Base-by-base conservation (phyloP, 1,140 invertebrate genomes). In the Leptinotarsa lineolata region DNA sequence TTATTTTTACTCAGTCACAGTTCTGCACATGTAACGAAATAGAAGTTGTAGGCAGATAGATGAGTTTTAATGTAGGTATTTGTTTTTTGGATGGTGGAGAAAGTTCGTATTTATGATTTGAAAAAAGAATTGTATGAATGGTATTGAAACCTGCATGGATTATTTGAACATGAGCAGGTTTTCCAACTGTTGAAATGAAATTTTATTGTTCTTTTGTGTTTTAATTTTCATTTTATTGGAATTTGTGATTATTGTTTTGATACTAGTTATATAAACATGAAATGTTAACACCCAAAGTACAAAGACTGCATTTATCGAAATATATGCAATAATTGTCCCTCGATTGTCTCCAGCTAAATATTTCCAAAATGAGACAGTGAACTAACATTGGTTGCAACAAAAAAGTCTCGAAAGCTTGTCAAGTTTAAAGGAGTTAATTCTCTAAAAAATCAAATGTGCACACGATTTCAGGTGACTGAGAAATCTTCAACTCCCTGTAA, bases 41-140 rank as follows among this genome's bases (percentile, higher is more conserved):
- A 54, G 48, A 54, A 54, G n/a, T 54, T 18, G 48, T 54, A 54
- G 48, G 48, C 48, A 54, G 48, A 54, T 54, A 54, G 48, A 54
- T 15, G 48, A 54, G 48, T 18, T 54, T 54, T 54, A 16, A 54
- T 54, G 1, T 54, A 54, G 15, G 15, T 54, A n/a, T 54, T 54
- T 54, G 48, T 54, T 15, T 54, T 54, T 54, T 18, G 48, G n/a
- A 54, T 54, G 48, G 48, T 18, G 15, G 48, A 16, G n/a, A 54
- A 54, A 15, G 48, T 39, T 39, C 30, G 30, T 39, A 39, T 39
- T 39, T 39, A 39, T 39, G 30, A 39, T 39, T 39, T 39, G 30
- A 39, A 39, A 39, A 39, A 39, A 39, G 8, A 39, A 39, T 39
- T 39, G 30, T 39, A 39, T 39, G n/a, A 54, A 18, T 54, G 48